Percentiles rank a stretch among this genome's conserved stretches.
Conservation (phyloP, 2,888 invertebrate genomes). For the Uropetala carovei region DNA sequence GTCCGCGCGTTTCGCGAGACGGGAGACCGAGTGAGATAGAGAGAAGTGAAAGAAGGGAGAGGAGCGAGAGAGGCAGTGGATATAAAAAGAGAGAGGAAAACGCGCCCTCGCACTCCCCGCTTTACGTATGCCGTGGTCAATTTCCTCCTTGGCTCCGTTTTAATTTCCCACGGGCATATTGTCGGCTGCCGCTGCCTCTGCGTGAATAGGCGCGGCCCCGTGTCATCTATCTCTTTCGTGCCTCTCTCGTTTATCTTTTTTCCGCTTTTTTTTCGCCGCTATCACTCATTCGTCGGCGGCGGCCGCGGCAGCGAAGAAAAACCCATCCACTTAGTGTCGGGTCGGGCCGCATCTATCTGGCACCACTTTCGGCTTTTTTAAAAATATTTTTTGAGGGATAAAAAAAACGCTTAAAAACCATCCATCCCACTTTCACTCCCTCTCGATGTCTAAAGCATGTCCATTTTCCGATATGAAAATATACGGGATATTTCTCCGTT, state of each 20-base stretch:
- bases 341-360: not conserved
- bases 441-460: not conserved
- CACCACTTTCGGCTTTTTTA: not conserved
- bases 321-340: not conserved
- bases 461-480: not conserved
- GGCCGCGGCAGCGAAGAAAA: conserved; percentile 9
- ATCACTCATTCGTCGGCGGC: conserved; percentile 28
- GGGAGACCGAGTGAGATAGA: no score
- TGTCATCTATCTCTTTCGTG: conserved; percentile 45
- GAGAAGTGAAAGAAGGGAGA: no score
- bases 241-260: not conserved
- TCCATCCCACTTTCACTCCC: not conserved
- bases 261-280: not conserved
- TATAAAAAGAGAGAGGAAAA: not conserved
- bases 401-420: not conserved
- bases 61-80: not conserved
- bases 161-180: conserved; percentile 54
- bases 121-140: conserved; percentile 3
- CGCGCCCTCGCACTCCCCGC: not conserved
- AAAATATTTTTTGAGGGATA: not conserved
- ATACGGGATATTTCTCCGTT: no score
- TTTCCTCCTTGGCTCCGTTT: conserved; percentile 31
- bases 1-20: no score
- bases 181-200: not conserved
- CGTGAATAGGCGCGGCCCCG: conserved; percentile 10